phyloP scores from a whole-genome alignment of 2,888 invertebrate genomes.

The Eurytoma californica region DNA sequence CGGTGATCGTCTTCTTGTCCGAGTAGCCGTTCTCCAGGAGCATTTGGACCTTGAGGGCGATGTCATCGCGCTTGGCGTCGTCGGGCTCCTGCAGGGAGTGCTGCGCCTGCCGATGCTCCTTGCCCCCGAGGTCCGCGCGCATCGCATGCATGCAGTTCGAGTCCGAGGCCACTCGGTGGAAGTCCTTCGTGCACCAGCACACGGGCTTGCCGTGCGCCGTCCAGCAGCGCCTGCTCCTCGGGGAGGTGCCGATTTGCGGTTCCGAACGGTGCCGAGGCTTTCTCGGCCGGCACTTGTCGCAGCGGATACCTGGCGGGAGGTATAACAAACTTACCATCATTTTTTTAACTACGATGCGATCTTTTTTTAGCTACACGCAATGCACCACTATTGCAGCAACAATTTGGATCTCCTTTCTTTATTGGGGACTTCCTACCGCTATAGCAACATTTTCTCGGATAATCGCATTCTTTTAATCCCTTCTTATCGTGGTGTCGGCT shows the following conservation, averaged over 20 bases:
- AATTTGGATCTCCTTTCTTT: background rate
- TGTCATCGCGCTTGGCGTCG: background rate
- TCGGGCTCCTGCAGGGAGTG: background rate
- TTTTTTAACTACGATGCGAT: too few relatives aligned
- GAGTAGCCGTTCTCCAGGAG: background rate
- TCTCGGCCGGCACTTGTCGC: background rate
- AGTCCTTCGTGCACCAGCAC: constrained; percentile 22
- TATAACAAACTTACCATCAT: background rate
- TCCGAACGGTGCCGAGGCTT: constrained; percentile 33
- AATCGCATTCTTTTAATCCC: background rate
- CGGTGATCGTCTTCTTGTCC: background rate
- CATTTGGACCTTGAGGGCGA: background rate
- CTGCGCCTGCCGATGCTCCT: background rate
- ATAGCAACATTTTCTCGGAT: background rate
- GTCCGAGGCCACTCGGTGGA: constrained; percentile 32
- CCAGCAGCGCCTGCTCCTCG: background rate
- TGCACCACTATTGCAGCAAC: constrained; percentile 5
- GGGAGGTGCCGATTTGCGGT: constrained; percentile 17
- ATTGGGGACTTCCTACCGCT: background rate
- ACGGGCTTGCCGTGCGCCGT: background rate
- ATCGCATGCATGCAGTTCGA: constrained; percentile 25
- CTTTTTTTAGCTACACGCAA: background rate
- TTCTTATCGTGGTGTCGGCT: background rate
- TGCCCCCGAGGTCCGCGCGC: background rate
- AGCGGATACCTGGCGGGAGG: background rate